Evolutionary conservation across 2,888 invertebrate genomes (phyloP).

Genomic region (Coronaproctus castanopsis): DNA sequence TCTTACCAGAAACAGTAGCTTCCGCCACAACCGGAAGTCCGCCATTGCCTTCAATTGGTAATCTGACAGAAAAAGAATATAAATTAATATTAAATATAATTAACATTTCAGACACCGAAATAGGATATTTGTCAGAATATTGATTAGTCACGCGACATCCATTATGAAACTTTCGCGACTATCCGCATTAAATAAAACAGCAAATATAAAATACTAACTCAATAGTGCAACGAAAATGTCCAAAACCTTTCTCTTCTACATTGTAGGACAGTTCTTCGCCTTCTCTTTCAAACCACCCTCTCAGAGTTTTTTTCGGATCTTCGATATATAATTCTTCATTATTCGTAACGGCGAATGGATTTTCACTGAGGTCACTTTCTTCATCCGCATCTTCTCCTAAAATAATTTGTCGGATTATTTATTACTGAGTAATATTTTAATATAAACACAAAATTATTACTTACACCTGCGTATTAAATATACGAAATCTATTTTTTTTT

Average conservation of each 20-base stretch:
- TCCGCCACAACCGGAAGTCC: conserved; percentile 38
- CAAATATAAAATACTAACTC: conserved; percentile 27
- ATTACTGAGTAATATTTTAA: too few relatives aligned
- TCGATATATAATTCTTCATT: conserved; percentile 79
- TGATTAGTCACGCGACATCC: too few relatives aligned
- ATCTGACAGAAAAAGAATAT: conserved; percentile 9
- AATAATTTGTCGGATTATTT: conserved; percentile 11
- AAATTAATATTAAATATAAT: background rate
- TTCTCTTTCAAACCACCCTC: conserved; percentile 88
- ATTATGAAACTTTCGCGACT: too few relatives aligned
- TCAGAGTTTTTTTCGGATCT: conserved; percentile 85
- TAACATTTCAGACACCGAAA: background rate
- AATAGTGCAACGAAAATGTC: conserved; percentile 62
- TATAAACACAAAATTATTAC: background rate
- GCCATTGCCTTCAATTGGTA: conserved; percentile 14
- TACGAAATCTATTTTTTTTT: too few relatives aligned
- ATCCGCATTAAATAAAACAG: too few relatives aligned
- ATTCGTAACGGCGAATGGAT: conserved; percentile 57
- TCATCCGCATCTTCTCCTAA: conserved; percentile 68
- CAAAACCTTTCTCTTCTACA: conserved; percentile 64
- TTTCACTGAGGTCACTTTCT: conserved; percentile 56
- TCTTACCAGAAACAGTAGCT: conserved; percentile 70
- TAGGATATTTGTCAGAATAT: too few relatives aligned
- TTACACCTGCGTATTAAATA: too few relatives aligned
- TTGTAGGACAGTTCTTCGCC: conserved; percentile 66